Conservation (phyloP, 2,113 vertebrate genomes). For the Callaeas wilsoni region DNA sequence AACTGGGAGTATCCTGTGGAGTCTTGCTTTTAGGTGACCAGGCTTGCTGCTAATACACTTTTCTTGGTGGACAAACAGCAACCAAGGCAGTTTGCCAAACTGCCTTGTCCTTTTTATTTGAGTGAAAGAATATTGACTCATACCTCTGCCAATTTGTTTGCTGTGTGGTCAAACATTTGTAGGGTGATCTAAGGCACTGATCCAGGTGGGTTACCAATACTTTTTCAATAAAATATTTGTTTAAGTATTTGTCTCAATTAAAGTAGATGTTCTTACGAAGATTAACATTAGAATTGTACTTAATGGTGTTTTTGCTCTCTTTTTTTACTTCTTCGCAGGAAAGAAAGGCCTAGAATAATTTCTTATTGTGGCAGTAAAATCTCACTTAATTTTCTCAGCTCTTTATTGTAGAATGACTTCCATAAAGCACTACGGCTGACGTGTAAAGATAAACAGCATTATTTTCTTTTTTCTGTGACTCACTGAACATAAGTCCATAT, state of each 20-base stretch:
- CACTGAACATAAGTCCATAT: background rate
- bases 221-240: background rate
- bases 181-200: background rate
- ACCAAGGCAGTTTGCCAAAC: background rate
- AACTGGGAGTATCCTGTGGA: background rate
- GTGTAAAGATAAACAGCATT: background rate
- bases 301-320: background rate
- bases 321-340: background rate
- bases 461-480: constrained; percentile 20
- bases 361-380: background rate
- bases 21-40: background rate
- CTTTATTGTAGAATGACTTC: background rate
- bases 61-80: background rate
- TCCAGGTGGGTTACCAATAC: background rate
- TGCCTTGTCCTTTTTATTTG: background rate
- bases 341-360: background rate
- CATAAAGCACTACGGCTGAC: background rate
- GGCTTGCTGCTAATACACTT: background rate
- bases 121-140: constrained; percentile 10
- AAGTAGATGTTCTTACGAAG: background rate
- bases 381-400: background rate
- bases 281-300: background rate
- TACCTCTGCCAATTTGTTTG: background rate
- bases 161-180: background rate
- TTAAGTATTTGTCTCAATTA: background rate